These are phyloP conservation scores for Myotis pilosus DNA, from an alignment of 2,797 vertebrate genomes.

Conservation along the genomic window DNA sequence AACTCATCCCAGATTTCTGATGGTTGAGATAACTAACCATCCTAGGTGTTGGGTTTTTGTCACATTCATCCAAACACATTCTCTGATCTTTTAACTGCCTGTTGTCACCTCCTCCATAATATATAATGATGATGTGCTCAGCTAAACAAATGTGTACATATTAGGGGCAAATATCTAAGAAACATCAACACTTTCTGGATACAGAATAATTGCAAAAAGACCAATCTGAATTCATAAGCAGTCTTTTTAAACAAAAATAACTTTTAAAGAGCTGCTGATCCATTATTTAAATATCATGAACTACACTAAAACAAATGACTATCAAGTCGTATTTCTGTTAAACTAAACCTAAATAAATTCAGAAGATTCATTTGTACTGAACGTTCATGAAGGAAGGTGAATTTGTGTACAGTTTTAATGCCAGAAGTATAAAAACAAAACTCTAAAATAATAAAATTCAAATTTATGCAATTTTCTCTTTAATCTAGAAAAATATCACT, in stretches of 20 bases:
- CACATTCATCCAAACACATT: slow-evolving; percentile 40
- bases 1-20: slow-evolving; percentile 33
- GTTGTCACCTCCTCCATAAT: slow-evolving; percentile 14
- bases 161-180: slow-evolving; percentile 40
- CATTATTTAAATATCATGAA: slow-evolving; percentile 9
- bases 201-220: slow-evolving; percentile 22
- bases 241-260: slow-evolving; percentile 36
- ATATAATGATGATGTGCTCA: not conserved
- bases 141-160: slow-evolving; percentile 11
- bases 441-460: slow-evolving; percentile 35
- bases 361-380: not conserved
- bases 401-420: not conserved
- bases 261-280: slow-evolving; percentile 21
- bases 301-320: not conserved
- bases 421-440: slow-evolving; percentile 18
- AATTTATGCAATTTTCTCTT: slow-evolving; percentile 33
- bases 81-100: slow-evolving; percentile 19
- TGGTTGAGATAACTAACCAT: not conserved
- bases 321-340: not conserved
- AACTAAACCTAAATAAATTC: not conserved
- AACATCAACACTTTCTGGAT: not conserved
- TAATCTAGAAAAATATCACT: slow-evolving; percentile 4
- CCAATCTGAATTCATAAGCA: not conserved
- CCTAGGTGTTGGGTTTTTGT: slow-evolving; percentile 41
- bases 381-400: not conserved